phyloP scores from a whole-genome alignment of 2,113 vertebrate genomes.

The Halichoeres trimaculatus region DNA sequence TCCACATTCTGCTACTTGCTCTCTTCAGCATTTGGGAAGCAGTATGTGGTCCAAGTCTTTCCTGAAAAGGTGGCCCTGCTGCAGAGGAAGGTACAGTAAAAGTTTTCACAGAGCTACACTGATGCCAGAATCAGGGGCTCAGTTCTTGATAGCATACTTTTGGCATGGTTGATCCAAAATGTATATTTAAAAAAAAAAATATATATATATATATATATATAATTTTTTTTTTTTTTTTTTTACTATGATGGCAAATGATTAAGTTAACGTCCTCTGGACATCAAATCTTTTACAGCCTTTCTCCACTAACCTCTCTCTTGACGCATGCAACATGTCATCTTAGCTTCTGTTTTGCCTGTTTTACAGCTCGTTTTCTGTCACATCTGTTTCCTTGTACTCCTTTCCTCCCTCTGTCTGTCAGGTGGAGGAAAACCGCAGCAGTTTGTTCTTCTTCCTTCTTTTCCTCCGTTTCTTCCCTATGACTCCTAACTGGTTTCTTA shows the following conservation, averaged over 20 bases:
- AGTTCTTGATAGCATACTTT: no score
- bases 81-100: conserved; percentile 88
- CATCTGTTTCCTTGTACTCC: not conserved
- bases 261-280: not conserved
- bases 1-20: conserved; percentile 94
- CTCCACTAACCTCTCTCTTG: not conserved
- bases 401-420: conserved; percentile 69
- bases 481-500: conserved; percentile 99
- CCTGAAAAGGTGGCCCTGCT: conserved; percentile 90
- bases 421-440: conserved; percentile 94
- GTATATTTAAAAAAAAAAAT: no score
- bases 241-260: not conserved
- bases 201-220: no score
- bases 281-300: not conserved
- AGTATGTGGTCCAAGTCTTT: conserved; percentile 86
- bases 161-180: not conserved
- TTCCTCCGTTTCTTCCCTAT: conserved; percentile 98
- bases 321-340: not conserved
- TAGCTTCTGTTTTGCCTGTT: not conserved
- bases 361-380: not conserved
- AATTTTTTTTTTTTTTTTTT: not conserved
- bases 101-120: no score
- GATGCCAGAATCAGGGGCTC: not conserved
- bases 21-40: conserved; percentile 90
- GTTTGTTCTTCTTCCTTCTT: conserved; percentile 95